These are phyloP conservation scores for Tympanoctomys barrerae DNA, from an alignment of 2,797 vertebrate genomes.

Conservation along the genomic window DNA sequence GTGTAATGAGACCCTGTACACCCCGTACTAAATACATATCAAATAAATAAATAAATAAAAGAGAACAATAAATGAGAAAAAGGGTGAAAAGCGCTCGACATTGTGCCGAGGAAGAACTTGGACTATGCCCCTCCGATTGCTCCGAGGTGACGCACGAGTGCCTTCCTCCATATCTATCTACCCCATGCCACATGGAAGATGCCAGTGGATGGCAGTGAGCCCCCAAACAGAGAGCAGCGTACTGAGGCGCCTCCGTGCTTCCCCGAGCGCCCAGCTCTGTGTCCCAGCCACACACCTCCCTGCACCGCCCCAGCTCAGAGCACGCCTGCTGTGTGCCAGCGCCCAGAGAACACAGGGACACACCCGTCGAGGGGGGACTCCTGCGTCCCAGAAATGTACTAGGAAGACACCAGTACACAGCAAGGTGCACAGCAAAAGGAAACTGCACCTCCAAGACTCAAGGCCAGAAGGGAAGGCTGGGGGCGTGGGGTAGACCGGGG, in stretches of 20 bases:
- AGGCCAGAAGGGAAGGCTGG: not conserved
- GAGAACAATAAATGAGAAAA: not conserved
- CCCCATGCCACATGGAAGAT: fast-evolving
- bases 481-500: not conserved
- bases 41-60: too few relatives aligned
- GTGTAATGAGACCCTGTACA: too few relatives aligned
- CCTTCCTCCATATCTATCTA: not conserved
- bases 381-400: not conserved
- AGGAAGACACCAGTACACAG: not conserved
- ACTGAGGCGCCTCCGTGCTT: not conserved
- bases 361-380: not conserved
- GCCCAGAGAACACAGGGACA: not conserved
- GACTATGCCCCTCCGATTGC: not conserved
- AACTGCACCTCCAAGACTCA: not conserved
- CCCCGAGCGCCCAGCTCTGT: not conserved
- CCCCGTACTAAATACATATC: too few relatives aligned
- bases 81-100: not conserved
- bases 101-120: not conserved
- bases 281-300: not conserved
- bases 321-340: not conserved
- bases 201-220: fast-evolving
- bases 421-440: not conserved
- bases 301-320: not conserved
- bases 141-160: not conserved
- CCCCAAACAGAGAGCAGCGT: not conserved